Conservation (phyloP, 2,888 invertebrate genomes). For the Mantis religiosa region DNA sequence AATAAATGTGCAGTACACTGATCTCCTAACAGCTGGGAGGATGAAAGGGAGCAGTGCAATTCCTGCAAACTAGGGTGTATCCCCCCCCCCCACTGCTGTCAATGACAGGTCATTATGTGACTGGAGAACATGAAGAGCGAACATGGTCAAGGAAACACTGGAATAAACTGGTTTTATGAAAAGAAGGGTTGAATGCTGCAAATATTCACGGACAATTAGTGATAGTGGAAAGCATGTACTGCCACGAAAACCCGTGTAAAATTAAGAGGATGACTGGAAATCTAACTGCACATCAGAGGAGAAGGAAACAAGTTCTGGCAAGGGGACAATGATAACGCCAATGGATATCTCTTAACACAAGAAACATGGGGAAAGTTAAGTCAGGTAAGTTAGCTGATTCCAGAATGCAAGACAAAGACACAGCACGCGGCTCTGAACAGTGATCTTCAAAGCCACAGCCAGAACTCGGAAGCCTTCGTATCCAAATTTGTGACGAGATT, state of each 20-base stretch:
- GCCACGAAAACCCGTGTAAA: neutral
- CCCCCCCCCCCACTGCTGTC: neutral
- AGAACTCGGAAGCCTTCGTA: too few relatives aligned
- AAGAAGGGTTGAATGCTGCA: neutral
- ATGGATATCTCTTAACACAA: neutral
- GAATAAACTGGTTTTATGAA: neutral
- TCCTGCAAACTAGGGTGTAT: too few relatives aligned
- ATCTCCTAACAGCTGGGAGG: neutral
- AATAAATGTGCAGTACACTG: too few relatives aligned
- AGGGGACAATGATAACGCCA: neutral
- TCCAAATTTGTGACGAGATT: too few relatives aligned
- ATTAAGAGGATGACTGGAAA: neutral
- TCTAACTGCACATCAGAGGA: neutral
- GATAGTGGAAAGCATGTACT: too few relatives aligned
- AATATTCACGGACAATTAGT: neutral
- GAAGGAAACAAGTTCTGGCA: neutral
- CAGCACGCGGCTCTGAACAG: too few relatives aligned
- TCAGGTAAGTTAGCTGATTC: too few relatives aligned
- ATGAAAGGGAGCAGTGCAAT: neutral
- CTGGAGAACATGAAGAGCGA: neutral
- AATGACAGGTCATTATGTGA: neutral
- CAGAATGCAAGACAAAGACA: too few relatives aligned
- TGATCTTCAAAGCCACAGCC: too few relatives aligned
- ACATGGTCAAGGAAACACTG: neutral
- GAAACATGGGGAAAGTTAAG: too few relatives aligned